phyloP scores from a whole-genome alignment of 1,140 invertebrate species.

The Philopotamus ludificatus region DNA sequence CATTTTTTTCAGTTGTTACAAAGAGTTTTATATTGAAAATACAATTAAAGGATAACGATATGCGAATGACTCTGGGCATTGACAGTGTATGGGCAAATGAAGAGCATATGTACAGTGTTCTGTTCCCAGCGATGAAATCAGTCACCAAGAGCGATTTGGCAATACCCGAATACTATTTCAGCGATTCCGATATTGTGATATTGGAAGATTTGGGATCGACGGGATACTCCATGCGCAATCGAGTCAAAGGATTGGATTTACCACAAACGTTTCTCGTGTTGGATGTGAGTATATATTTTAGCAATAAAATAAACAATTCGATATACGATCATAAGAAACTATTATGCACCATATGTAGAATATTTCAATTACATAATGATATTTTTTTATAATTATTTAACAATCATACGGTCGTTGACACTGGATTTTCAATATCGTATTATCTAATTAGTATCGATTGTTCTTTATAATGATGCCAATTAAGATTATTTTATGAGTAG shows the following conservation, averaged over 20 bases:
- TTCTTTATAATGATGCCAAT: too few relatives aligned
- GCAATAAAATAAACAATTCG: too few relatives aligned
- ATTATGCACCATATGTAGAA: too few relatives aligned
- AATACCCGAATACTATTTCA: conserved; percentile 42
- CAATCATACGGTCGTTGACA: too few relatives aligned
- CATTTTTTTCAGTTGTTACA: conserved; percentile 41
- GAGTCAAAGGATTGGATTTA: conserved; percentile 45
- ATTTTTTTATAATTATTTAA: too few relatives aligned
- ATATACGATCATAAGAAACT: too few relatives aligned
- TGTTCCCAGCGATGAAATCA: conserved; percentile 39
- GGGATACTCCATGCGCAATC: conserved; percentile 45
- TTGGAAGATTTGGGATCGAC: conserved; percentile 49
- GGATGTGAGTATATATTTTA: conserved; percentile 38
- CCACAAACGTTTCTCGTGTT: conserved; percentile 47
- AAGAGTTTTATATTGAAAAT: conserved; percentile 45
- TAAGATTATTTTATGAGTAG: too few relatives aligned
- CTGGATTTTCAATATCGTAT: too few relatives aligned
- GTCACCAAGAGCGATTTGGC: conserved; percentile 14
- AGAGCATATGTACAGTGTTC: conserved; percentile 42
- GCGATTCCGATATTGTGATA: conserved; percentile 45
- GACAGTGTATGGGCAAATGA: conserved; percentile 44
- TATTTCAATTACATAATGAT: too few relatives aligned
- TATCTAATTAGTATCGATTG: too few relatives aligned
- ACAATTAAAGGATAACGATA: conserved; percentile 19
- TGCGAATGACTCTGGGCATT: conserved; percentile 25